phyloP scores from a whole-genome alignment of 2,113 vertebrate genomes.

The Dasyornis broadbenti region DNA sequence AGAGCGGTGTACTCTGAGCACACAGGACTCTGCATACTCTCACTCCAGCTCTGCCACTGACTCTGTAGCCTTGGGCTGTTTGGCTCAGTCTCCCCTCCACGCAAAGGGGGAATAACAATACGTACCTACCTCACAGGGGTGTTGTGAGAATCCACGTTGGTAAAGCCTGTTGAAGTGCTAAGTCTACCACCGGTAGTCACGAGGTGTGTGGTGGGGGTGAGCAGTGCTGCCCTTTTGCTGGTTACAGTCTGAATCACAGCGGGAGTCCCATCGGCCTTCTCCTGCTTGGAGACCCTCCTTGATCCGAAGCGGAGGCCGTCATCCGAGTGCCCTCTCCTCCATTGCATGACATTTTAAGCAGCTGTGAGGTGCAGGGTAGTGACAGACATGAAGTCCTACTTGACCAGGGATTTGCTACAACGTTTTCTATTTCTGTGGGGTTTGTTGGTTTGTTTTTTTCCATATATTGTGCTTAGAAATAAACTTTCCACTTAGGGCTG shows the following conservation, averaged over 20 bases:
- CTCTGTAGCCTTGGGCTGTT: conserved; percentile 56
- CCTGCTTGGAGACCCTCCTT: conserved; percentile 38
- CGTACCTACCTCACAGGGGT: conserved; percentile 16
- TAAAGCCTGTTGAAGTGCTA: conserved; percentile 41
- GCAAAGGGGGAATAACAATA: conserved; percentile 39
- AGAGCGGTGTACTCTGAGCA: conserved; percentile 47
- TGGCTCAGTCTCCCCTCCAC: conserved; percentile 42
- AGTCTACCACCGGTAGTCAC: not conserved
- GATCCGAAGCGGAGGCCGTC: not conserved
- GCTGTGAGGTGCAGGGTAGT: conserved; percentile 59
- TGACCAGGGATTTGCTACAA: conserved; percentile 68
- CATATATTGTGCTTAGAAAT: conserved; percentile 67
- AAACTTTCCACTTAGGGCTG: conserved; percentile 64
- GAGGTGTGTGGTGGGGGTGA: conserved; percentile 3
- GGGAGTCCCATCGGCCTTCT: conserved; percentile 3
- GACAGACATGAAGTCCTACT: conserved; percentile 60
- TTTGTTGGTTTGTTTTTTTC: conserved; percentile 67
- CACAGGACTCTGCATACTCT: conserved; percentile 54
- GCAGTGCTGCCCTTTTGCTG: conserved; percentile 36
- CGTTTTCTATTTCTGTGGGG: conserved; percentile 62
- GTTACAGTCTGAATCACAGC: conserved; percentile 10
- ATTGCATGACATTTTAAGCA: conserved; percentile 51
- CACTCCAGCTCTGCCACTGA: conserved; percentile 51
- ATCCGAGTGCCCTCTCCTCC: conserved; percentile 44
- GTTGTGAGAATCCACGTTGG: conserved; percentile 41